Base-by-base conservation (phyloP, 2,797 vertebrate species). In the Enteromius thamalakanensis region DNA sequence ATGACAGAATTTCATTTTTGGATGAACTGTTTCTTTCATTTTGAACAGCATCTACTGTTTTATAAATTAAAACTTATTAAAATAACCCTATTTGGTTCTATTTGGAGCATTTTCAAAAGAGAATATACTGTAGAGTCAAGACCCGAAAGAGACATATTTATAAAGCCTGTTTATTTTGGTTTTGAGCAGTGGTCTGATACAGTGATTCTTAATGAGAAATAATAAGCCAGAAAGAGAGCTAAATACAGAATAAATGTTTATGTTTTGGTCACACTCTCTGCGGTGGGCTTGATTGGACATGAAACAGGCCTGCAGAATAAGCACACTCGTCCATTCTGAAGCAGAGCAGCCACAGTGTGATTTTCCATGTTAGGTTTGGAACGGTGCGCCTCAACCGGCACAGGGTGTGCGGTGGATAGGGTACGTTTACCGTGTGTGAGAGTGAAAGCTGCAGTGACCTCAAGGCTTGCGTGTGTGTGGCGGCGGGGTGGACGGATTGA, bases 281-380 rank as follows among this genome's bases (percentile, higher is more conserved):
- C 77, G 85, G 91, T 92, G 92, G 92, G 92, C 88, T 87, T 92
- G 92, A 92, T 67, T 92, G 90, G 93, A 93, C 91, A 92, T 85
- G 84, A 86, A 91, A 87, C 89, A 85, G 88, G 89, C 88, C 90
- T 86, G 40, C 80, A 89, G 91, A 89, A 81, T 84, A 90, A 92
- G 94, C 91, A 87, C 91, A 88, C 90, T 89, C 91, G 89, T 91
- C 90, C 89, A 91, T 92, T 92, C 90, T 87, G 90, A 90, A 62
- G 58, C 40, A 49, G 69, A 42, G 15, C 51, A 79, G 69, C 76
- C 76, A 74, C 68, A 74, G 82, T 74, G 90, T 92, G 82, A 80
- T 76, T 85, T 85, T 76, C 70, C 70, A 85, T 85, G 81, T 83
- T 68, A 23, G 67, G 85, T 75, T 83, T 80, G 85, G 85, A 82